A percentile compares a stretch with the other conserved stretches of the same genome.
phyloP scores from a whole-genome alignment of 2,797 vertebrate species.

The Threskiornis aethiopicus region DNA sequence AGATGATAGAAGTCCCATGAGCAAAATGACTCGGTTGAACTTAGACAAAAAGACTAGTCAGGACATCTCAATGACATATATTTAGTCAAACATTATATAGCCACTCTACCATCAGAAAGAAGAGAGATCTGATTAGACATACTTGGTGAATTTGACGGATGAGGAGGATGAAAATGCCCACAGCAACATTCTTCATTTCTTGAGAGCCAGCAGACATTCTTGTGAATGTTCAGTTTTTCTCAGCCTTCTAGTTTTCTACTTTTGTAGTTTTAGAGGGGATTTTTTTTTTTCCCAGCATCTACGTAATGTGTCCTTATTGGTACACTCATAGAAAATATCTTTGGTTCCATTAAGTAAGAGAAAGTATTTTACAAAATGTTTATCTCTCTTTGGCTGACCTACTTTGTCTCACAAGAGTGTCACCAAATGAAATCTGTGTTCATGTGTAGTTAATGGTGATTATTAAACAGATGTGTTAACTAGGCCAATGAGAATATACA shows the following conservation, averaged over 20 bases:
- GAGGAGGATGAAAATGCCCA: conserved; percentile 1
- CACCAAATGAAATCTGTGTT: background rate
- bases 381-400: background rate
- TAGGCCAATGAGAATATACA: background rate
- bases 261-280: background rate
- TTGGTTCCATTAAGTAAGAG: background rate
- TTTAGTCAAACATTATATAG: conserved; percentile 13
- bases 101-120: background rate
- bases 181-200: background rate
- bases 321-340: background rate
- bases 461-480: background rate
- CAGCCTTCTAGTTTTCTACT: background rate
- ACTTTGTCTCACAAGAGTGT: background rate
- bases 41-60: background rate
- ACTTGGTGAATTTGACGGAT: background rate
- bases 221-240: background rate
- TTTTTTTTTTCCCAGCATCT: background rate
- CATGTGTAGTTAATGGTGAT: background rate
- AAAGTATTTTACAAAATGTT: background rate
- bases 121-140: conserved; percentile 27
- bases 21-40: background rate
- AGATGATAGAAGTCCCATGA: background rate
- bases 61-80: background rate
- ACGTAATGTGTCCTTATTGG: background rate
- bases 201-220: background rate